Conservation (phyloP, 2,888 invertebrate genomes). For the Eumerus sabulonum region DNA sequence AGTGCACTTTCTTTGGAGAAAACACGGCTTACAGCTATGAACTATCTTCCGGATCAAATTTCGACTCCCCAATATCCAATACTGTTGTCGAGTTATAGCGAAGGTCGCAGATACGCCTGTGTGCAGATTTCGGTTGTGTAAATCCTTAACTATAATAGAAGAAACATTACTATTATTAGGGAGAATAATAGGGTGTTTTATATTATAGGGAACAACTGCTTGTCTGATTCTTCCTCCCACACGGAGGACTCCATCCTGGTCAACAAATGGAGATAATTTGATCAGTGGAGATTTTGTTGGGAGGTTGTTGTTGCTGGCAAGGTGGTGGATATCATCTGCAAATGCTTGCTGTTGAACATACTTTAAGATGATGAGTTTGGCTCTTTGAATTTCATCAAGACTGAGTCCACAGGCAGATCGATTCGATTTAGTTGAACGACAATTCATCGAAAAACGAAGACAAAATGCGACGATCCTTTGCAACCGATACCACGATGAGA, state of each 20-base stretch:
- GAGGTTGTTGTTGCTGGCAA: background rate
- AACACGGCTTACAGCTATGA: slow-evolving; percentile 39
- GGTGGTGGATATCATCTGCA: slow-evolving; percentile 6
- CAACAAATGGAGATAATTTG: slow-evolving; percentile 18
- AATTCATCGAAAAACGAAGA: background rate
- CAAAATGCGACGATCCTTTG: background rate
- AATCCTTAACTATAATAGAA: slow-evolving; percentile 24
- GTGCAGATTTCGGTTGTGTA: slow-evolving; percentile 34
- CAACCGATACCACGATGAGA: background rate
- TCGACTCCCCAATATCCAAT: slow-evolving; percentile 49
- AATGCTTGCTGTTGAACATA: background rate
- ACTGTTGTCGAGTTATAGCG: slow-evolving; percentile 30
- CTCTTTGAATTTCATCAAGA: no score
- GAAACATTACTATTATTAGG: slow-evolving; percentile 33
- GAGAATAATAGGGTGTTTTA: no score
- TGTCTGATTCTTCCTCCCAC: slow-evolving; percentile 13
- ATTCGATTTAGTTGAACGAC: background rate
- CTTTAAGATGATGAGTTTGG: background rate
- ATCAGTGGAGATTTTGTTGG: slow-evolving; percentile 14
- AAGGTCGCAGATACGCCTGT: slow-evolving; percentile 40
- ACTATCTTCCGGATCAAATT: slow-evolving; percentile 41
- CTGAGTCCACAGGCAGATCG: background rate
- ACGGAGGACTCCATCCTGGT: slow-evolving; percentile 17
- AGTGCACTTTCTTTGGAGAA: slow-evolving; percentile 41
- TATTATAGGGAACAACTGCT: slow-evolving; percentile 21